Percentiles rank a stretch among this genome's conserved stretches.
Conservation (phyloP, 2,797 vertebrate species). For the Sus cebifrons region DNA sequence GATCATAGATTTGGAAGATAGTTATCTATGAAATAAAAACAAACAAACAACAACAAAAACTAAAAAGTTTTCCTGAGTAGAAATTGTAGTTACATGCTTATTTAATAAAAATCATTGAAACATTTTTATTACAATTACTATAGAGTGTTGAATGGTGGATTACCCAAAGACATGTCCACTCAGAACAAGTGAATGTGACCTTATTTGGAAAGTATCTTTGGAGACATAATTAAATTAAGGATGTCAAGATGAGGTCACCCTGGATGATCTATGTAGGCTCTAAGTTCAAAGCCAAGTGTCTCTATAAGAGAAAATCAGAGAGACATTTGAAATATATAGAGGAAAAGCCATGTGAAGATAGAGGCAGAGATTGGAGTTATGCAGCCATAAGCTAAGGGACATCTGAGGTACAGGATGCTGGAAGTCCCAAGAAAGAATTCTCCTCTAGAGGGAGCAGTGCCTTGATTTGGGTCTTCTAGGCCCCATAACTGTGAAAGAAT, state of each 20-base stretch:
- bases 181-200: background rate
- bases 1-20: slow-evolving; percentile 47
- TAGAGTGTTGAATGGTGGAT: background rate
- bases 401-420: background rate
- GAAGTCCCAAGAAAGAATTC: background rate
- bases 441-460: background rate
- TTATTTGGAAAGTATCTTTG: background rate
- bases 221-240: slow-evolving; percentile 11
- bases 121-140: background rate
- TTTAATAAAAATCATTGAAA: background rate
- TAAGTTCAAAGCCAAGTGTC: slow-evolving; percentile 6
- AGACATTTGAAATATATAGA: background rate
- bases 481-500: background rate
- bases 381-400: background rate
- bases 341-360: background rate
- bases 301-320: background rate
- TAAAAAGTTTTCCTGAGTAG: background rate
- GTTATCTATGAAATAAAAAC: background rate
- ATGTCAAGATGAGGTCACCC: background rate
- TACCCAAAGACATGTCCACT: background rate
- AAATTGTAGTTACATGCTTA: background rate
- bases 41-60: background rate
- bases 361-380: background rate
- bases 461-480: background rate
- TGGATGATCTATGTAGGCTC: background rate